Base-by-base conservation (phyloP, 2,888 invertebrate genomes). In the Eupithecia abbreviata region DNA sequence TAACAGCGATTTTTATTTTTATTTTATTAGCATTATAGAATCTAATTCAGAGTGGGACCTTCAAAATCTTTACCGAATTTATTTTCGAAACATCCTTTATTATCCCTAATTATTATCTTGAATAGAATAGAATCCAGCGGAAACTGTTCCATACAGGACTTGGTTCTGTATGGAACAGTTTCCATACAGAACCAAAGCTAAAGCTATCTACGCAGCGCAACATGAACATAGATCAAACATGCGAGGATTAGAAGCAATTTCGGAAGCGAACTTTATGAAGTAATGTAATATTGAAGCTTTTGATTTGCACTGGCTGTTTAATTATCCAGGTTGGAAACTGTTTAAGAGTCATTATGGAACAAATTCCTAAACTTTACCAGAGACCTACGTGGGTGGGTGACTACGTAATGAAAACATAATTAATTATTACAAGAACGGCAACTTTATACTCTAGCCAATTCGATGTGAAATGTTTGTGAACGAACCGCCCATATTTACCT, bases 201-300 rank as follows among this genome's bases (percentile, higher is more conserved):
- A 58, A 58, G 18, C 58, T 18, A 30, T 30, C 18, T 62, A 30
- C 30, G 62, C 30, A 30, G 30, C 30, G 30, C 18, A 62, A 62
- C 62, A 51, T 84, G 86, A 83, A 87, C 85, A 86, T 85, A 86
- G 81, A 87, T 83, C 72, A 76, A 74, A 81, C 77, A 80, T 80
- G 81, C 72, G 58, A 62, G 72, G 75, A 80, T 77, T 79, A 79
- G 73, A 49, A 72, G 71, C 73, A 81, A 79, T 77, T 75, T 74
- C 73, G 62, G 66, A 77, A 65, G 55, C 76, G 67, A 77, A 80
- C 75, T 79, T 77, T 73, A 76, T 75, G 70, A 58, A 80, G 42
- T 71, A 74, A 76, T 73, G 73, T 72, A 77, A 72, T 72, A 75
- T 78, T 76, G 74, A 76, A 74, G 78, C 73, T 70, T 66, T 70